Evolutionary conservation across 1,140 invertebrate species (phyloP).

Genomic region (Drosophila lacteicornis): DNA sequence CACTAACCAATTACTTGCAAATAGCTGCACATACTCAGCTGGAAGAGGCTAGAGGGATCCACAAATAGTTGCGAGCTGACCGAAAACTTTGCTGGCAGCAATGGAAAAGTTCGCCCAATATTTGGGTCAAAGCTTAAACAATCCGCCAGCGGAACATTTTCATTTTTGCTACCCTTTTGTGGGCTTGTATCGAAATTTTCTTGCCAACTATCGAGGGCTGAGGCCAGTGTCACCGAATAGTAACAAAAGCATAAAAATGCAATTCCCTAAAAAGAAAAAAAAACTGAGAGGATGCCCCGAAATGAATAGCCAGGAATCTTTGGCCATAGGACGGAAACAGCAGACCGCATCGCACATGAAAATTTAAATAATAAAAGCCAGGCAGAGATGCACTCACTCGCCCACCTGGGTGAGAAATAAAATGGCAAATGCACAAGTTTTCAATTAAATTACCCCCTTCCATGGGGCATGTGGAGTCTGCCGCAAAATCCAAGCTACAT

Average conservation of each 20-base stretch:
- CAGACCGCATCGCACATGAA: constrained; percentile 69
- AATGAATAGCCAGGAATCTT: constrained; percentile 65
- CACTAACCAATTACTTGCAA: constrained; percentile 48
- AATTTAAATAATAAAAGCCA: constrained; percentile 74
- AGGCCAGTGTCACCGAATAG: constrained; percentile 37
- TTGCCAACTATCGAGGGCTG: constrained; percentile 28
- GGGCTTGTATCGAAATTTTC: constrained; percentile 38
- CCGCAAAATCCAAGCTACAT: constrained; percentile 43
- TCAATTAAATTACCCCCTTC: constrained; percentile 74
- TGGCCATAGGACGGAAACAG: constrained; percentile 57
- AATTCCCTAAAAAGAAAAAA: constrained; percentile 30
- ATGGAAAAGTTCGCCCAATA: constrained; percentile 60
- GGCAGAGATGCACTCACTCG: constrained; percentile 4
- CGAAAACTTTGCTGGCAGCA: constrained; percentile 27
- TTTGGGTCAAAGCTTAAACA: constrained; percentile 75
- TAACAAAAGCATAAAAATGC: constrained; percentile 78
- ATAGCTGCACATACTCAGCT: constrained; percentile 26
- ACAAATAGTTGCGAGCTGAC: constrained; percentile 41
- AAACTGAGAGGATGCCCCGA: neutral
- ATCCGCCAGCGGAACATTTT: constrained; percentile 56
- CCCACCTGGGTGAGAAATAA: constrained; percentile 47
- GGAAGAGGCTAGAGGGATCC: constrained; percentile 7
- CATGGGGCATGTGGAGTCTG: constrained; percentile 14
- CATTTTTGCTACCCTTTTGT: constrained; percentile 15
- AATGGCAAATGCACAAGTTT: constrained; percentile 77